A percentile compares a stretch with the other conserved stretches of the same genome.
These are phyloP conservation scores for Alsophila aescularia DNA, from an alignment of 2,888 invertebrate species.

Conservation along the genomic window DNA sequence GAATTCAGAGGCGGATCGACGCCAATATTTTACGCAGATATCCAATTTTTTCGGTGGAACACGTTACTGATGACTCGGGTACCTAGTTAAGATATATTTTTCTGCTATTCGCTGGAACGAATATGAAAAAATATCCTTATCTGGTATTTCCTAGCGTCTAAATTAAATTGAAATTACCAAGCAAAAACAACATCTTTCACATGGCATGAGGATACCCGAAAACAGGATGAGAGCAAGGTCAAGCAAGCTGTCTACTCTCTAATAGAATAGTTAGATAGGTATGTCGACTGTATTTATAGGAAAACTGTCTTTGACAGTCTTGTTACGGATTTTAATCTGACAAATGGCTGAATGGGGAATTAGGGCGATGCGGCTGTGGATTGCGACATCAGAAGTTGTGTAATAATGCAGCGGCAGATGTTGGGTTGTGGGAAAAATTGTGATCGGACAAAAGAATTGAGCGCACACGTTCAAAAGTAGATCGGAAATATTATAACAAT, in stretches of 20 bases:
- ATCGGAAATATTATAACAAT: conserved; percentile 19
- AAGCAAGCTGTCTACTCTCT: conserved; percentile 2
- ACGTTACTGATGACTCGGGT: neutral
- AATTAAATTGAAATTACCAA: no score
- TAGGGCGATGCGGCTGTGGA: conserved; percentile 40
- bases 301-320: neutral
- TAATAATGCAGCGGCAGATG: conserved; percentile 52
- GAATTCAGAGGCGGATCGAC: conserved; percentile 46
- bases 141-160: no score
- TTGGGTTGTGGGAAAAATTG: conserved; percentile 40
- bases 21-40: conserved; percentile 46
- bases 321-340: conserved; percentile 25
- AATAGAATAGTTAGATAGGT: neutral
- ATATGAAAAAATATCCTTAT: neutral
- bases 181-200: conserved; percentile 29
- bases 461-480: conserved; percentile 18
- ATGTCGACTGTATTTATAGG: neutral
- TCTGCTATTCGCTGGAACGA: neutral
- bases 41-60: conserved; percentile 5
- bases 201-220: conserved; percentile 32
- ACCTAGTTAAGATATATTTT: neutral
- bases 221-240: conserved; percentile 49
- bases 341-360: conserved; percentile 38
- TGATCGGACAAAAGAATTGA: conserved; percentile 26
- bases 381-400: conserved; percentile 42